A percentile compares a stretch with the other conserved stretches of the same genome.
Evolutionary conservation across 2,113 vertebrate species (phyloP).

Genomic region (Ginglymostoma cirratum): DNA sequence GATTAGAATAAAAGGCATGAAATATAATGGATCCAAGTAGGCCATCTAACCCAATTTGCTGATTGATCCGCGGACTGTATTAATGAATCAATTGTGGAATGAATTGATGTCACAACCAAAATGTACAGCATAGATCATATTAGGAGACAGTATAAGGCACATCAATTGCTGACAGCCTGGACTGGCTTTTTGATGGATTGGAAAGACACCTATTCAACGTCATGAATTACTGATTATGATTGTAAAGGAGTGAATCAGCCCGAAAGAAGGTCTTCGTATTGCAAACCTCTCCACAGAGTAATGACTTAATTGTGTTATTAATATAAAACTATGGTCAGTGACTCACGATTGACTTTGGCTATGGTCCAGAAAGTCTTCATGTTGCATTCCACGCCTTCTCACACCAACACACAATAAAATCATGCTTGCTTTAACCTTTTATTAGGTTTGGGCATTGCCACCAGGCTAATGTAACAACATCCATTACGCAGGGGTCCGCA

Average conservation of each 20-base stretch:
- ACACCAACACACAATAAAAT: not conserved
- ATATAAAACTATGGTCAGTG: not conserved
- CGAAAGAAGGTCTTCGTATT: not conserved
- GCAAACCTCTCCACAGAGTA: not conserved
- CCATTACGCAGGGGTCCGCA: not conserved
- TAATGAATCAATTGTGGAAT: conserved; percentile 20
- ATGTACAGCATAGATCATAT: conserved; percentile 28
- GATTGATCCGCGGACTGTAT: not conserved
- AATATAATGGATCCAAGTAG: not conserved
- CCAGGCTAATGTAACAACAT: not conserved
- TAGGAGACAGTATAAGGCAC: not conserved
- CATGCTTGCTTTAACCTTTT: not conserved
- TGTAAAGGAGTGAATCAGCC: not conserved
- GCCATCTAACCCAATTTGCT: not conserved
- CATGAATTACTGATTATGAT: conserved; percentile 16
- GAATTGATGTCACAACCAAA: conserved; percentile 16
- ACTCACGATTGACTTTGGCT: not conserved
- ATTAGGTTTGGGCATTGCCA: not conserved
- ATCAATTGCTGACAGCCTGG: conserved; percentile 19
- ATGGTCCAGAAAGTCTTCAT: not conserved
- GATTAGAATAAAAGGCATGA: not conserved
- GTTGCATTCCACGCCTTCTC: not conserved
- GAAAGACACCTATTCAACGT: conserved; percentile 16
- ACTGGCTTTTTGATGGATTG: conserved; percentile 17
- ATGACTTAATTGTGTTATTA: not conserved